Conservation (phyloP, 2,113 vertebrate species). For the Apistogramma diplotaenia region DNA sequence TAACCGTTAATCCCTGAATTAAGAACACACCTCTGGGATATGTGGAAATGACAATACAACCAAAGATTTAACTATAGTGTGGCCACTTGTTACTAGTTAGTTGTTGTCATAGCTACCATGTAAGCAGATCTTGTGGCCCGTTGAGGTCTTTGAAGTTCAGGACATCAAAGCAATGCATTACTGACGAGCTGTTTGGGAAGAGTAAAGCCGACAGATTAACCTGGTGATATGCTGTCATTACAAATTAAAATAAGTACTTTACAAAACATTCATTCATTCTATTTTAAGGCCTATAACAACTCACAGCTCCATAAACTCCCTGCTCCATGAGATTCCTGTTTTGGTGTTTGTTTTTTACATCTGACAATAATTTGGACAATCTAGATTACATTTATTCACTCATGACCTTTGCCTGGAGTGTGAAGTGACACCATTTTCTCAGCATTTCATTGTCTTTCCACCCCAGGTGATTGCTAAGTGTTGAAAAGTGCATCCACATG, state of each 20-base stretch:
- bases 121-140: background rate
- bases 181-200: background rate
- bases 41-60: background rate
- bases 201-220: background rate
- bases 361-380: background rate
- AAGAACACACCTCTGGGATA: background rate
- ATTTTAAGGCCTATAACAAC: slow-evolving; percentile 13
- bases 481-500: background rate
- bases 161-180: background rate
- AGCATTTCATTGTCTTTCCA: background rate
- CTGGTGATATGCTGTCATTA: slow-evolving; percentile 18
- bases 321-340: background rate
- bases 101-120: background rate
- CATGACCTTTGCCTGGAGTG: background rate
- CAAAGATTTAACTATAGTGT: background rate
- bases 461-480: background rate
- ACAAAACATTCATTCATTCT: slow-evolving; percentile 5
- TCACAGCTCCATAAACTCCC: background rate
- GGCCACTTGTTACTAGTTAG: background rate
- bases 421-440: background rate
- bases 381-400: slow-evolving; percentile 29
- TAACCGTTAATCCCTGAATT: background rate
- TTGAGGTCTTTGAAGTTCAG: background rate
- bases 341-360: slow-evolving; percentile 3
- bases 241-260: slow-evolving; percentile 36